Evolutionary conservation across 2,888 invertebrate genomes (phyloP), one percentile per base, ranked within the genome.

Genomic region (Melanargia galathea): DNA sequence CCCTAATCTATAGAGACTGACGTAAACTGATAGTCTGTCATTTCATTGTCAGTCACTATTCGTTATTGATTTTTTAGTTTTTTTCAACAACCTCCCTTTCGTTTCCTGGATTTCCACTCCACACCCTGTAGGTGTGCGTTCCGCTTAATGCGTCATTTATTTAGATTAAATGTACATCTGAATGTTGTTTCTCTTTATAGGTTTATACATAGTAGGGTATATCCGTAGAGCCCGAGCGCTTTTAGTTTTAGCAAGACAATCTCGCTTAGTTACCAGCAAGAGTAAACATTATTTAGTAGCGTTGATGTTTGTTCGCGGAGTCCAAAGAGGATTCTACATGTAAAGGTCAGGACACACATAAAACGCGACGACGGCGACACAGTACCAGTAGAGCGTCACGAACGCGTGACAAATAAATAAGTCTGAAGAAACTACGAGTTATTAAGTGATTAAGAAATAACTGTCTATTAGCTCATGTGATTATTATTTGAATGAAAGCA

Each of bases 271-370:
- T 26, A 49, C 56, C 56, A 30, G 46, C 56, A 51, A 64, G 45
- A 64, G 64, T 66, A 66, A 64, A 66, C 64, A 66, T 49, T 64
- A 52, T 62, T 64, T 60, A 60, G 59, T 62, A 62, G 66, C 60
- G 51, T 61, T 60, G 61, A 63, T 66, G 66, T 62, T 66, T 66
- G 66, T 56, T 66, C 40, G n/a, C 62, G 46, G 56, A 62, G 66
- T 59, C 66, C 61, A 62, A 62, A 63, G 61, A 56, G 61, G 59
- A 66, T 54, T 61, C 61, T 49, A 61, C 48, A 61, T 60, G 49
- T 66, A 66, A 66, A 43, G 43, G 8, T 7, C 18, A 8, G 10
- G 43, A 18, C 43, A 43, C 10, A 43, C 43, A 43, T 8, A 18
- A 35, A 2, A 8, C 18, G 43, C 16, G 43, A 18, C 16, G 43